A percentile compares a stretch with the other conserved stretches of the same genome.
These are phyloP conservation scores for Episyrphus balteatus DNA, from an alignment of 1,140 invertebrate species.

Conservation along the genomic window DNA sequence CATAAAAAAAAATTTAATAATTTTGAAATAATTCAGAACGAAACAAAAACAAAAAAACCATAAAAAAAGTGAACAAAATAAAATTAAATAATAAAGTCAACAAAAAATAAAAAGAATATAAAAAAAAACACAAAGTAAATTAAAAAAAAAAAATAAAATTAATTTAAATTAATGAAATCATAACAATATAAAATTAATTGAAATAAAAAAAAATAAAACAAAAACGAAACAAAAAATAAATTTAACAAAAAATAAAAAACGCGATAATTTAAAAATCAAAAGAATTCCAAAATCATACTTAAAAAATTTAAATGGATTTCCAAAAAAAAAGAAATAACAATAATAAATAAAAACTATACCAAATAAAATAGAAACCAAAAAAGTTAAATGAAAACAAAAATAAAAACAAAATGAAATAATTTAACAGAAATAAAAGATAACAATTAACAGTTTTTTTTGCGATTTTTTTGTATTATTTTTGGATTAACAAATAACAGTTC, in stretches of 20 bases:
- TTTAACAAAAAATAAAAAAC: background rate
- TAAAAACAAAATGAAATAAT: too few relatives aligned
- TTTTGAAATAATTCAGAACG: too few relatives aligned
- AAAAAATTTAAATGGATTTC: too few relatives aligned
- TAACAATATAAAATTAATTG: background rate
- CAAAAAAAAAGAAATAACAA: too few relatives aligned
- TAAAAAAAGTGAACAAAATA: background rate
- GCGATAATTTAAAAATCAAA: background rate
- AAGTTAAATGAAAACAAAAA: too few relatives aligned
- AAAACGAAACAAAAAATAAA: background rate
- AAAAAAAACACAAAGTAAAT: background rate
- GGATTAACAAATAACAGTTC: too few relatives aligned
- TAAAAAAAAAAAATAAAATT: background rate
- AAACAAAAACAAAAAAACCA: background rate
- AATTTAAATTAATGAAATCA: background rate
- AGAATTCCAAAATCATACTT: too few relatives aligned
- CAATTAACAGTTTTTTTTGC: too few relatives aligned
- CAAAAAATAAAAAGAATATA: background rate
- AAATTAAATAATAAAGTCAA: background rate
- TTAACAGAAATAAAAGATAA: too few relatives aligned
- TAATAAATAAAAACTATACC: too few relatives aligned
- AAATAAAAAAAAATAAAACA: background rate
- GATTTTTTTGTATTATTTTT: too few relatives aligned
- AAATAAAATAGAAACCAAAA: too few relatives aligned
- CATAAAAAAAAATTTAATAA: conserved; percentile 2